A percentile compares a stretch with the other conserved stretches of the same genome.
These are phyloP conservation scores for Drosophila siamana DNA, from an alignment of 2,888 invertebrate species.

Conservation along the genomic window DNA sequence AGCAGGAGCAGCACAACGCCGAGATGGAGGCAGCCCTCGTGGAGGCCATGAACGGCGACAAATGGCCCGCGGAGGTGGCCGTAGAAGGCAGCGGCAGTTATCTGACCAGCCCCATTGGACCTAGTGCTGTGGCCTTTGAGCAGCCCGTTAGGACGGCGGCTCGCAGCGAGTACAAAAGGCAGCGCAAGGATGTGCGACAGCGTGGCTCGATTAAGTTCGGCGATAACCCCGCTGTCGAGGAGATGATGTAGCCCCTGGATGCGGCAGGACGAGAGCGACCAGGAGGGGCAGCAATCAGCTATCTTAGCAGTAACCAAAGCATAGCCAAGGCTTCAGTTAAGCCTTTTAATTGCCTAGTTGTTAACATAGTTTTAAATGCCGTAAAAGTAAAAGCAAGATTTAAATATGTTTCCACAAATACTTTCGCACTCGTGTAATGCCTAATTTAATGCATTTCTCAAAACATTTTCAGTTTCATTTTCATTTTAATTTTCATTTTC, in stretches of 20 bases:
- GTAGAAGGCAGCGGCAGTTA: constrained; percentile 64
- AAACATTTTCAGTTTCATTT: constrained; percentile 23
- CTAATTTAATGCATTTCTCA: constrained; percentile 21
- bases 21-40: constrained; percentile 52
- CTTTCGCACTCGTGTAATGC: background rate
- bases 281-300: background rate
- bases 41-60: constrained; percentile 69
- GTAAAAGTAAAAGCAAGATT: constrained; percentile 46
- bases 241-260: constrained; percentile 51
- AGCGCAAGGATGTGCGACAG: constrained; percentile 62
- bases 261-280: too few species aligned
- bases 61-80: constrained; percentile 74
- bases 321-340: constrained; percentile 65
- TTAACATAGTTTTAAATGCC: constrained; percentile 51
- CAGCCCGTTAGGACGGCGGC: constrained; percentile 50
- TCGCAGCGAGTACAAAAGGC: constrained; percentile 56
- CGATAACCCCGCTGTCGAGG: constrained; percentile 73
- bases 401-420: constrained; percentile 16
- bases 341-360: constrained; percentile 57
- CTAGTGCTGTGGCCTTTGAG: constrained; percentile 71
- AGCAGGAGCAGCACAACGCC: constrained; percentile 57
- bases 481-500: constrained; percentile 19
- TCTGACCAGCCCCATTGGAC: constrained; percentile 72
- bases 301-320: constrained; percentile 65
- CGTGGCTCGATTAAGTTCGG: constrained; percentile 80